These are phyloP conservation scores for Fissipunctia ypsillon DNA, from an alignment of 2,888 invertebrate genomes.

Conservation along the genomic window DNA sequence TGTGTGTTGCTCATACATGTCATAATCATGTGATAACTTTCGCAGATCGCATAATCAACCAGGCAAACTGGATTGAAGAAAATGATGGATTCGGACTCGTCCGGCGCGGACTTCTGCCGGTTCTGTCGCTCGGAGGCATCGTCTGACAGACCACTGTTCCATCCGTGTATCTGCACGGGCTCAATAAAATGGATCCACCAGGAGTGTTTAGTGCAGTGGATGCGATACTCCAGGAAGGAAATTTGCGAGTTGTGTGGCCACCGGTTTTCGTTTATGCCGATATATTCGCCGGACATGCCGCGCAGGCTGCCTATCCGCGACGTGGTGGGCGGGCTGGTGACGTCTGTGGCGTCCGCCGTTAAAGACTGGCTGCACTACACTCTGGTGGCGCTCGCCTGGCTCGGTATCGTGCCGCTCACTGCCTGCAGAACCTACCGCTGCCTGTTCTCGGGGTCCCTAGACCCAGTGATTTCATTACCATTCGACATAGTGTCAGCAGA, in stretches of 20 bases:
- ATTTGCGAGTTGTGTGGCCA: slow-evolving; percentile 99
- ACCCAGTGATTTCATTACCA: slow-evolving; percentile 95
- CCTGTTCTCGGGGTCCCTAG: slow-evolving; percentile 97
- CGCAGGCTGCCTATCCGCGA: slow-evolving; percentile 97
- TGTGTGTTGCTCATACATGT: slow-evolving; percentile 56
- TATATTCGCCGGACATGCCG: slow-evolving; percentile 99
- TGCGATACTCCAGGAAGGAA: slow-evolving; percentile 99
- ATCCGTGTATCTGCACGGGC: slow-evolving; percentile 99
- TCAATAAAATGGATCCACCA: slow-evolving; percentile 99
- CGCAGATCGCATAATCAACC: slow-evolving; percentile 81
- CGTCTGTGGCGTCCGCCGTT: slow-evolving; percentile 97
- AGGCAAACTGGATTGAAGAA: slow-evolving; percentile 86
- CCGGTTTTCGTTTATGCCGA: slow-evolving; percentile 99
- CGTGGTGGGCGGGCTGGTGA: slow-evolving; percentile 96
- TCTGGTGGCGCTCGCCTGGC: slow-evolving; percentile 98
- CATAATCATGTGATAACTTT: slow-evolving; percentile 71
- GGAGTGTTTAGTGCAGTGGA: slow-evolving; percentile 99
- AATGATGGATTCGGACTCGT: slow-evolving; percentile 88
- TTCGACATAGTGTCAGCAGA: slow-evolving; percentile 98
- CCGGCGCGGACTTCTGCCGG: slow-evolving; percentile 97
- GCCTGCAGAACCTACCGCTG: slow-evolving; percentile 99
- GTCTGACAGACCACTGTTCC: slow-evolving; percentile 97
- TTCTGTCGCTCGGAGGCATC: slow-evolving; percentile 99
- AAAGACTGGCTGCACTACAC: slow-evolving; percentile 99
- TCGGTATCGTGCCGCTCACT: slow-evolving; percentile 98